Percentiles rank a stretch among this genome's conserved stretches.
Conservation (phyloP, 2,888 invertebrate species). For the Nebria brevicollis region DNA sequence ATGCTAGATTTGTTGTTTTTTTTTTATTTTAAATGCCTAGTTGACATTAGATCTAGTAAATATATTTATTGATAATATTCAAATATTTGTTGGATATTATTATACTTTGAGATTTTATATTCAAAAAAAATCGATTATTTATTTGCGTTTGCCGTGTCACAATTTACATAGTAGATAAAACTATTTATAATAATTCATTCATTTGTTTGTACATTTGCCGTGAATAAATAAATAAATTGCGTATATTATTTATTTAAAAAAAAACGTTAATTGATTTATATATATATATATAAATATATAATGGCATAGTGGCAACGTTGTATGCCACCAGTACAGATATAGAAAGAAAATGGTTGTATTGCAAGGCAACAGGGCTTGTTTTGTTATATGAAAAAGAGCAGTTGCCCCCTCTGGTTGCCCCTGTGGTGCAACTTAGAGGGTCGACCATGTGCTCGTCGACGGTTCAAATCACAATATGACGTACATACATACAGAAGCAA, state of each 20-base stretch:
- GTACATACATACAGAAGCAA: background rate
- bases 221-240: background rate
- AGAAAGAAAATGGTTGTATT: slow-evolving; percentile 14
- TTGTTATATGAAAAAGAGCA: slow-evolving; percentile 47
- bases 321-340: background rate
- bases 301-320: background rate
- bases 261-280: background rate
- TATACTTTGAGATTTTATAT: too few relatives aligned
- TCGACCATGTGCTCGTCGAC: slow-evolving; percentile 23
- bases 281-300: background rate
- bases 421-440: slow-evolving; percentile 9
- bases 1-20: background rate
- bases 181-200: background rate
- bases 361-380: slow-evolving; percentile 42
- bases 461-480: too few relatives aligned
- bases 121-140: too few relatives aligned
- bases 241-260: background rate
- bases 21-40: background rate
- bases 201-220: background rate
- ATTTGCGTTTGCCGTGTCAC: background rate
- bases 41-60: too few relatives aligned
- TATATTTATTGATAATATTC: too few relatives aligned
- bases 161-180: background rate
- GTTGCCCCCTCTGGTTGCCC: slow-evolving; percentile 23
- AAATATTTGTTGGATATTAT: too few relatives aligned